Percentiles rank a stretch among this genome's conserved stretches.
Conservation (phyloP, 2,888 invertebrate species). For the Colostygia pectinataria region DNA sequence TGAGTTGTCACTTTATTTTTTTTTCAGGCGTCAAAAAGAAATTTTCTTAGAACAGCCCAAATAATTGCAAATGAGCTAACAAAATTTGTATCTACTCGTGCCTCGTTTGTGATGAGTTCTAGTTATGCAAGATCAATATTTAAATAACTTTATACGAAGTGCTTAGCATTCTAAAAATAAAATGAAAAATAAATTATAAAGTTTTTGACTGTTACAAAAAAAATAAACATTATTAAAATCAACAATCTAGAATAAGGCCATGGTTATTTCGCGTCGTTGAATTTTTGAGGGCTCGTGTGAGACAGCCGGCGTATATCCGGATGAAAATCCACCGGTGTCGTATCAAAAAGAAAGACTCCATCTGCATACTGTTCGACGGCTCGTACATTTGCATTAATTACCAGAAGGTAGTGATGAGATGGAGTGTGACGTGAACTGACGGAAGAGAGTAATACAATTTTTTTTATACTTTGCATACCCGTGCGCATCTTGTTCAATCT, state of each 20-base stretch:
- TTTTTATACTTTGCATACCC: no score
- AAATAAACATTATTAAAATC: not conserved
- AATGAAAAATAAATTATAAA: no score
- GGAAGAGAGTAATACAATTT: slow-evolving; percentile 3
- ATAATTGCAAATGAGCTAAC: no score
- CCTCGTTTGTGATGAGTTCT: no score
- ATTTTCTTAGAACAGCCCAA: no score
- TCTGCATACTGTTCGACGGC: slow-evolving; percentile 29
- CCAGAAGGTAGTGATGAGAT: slow-evolving; percentile 24
- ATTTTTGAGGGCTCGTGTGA: slow-evolving; percentile 73
- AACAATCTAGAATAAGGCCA: slow-evolving; percentile 51
- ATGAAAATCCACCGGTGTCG: slow-evolving; percentile 64
- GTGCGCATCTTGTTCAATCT: no score
- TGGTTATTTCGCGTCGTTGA: slow-evolving; percentile 57
- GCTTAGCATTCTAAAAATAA: not conserved
- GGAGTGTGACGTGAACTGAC: slow-evolving; percentile 3
- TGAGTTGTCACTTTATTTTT: no score
- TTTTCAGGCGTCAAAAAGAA: no score
- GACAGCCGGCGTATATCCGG: slow-evolving; percentile 58
- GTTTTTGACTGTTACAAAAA: no score
- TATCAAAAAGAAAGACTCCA: slow-evolving; percentile 56
- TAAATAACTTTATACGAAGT: no score
- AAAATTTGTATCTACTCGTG: no score
- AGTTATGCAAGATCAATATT: no score
- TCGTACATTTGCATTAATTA: slow-evolving; percentile 37